A percentile compares a stretch with the other conserved stretches of the same genome.
Conservation (phyloP, 2,888 invertebrate species). For the Chymomyza procnemis region DNA sequence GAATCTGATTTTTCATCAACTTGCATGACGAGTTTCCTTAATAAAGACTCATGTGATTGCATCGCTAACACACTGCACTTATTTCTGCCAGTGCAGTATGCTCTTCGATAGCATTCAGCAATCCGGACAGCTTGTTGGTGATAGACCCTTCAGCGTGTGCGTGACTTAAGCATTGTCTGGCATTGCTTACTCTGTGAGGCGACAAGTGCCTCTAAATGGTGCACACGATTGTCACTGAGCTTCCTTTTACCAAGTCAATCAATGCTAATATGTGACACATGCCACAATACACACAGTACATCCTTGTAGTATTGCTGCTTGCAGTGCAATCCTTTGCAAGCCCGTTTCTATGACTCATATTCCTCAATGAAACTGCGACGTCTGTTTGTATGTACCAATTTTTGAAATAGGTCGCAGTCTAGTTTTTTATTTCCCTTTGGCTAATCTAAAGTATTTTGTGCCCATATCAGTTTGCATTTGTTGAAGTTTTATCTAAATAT, state of each 20-base stretch:
- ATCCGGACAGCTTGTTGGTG: not conserved
- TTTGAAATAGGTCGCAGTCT: constrained; percentile 59
- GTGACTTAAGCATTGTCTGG: not conserved
- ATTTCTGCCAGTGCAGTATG: not conserved
- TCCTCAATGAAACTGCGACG: too few relatives aligned
- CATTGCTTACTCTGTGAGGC: not conserved
- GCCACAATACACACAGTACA: not conserved
- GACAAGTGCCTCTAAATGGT: constrained; percentile 48
- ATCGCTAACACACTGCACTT: too few relatives aligned
- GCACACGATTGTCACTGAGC: constrained; percentile 35
- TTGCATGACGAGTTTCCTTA: too few relatives aligned
- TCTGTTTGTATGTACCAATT: constrained; percentile 4
- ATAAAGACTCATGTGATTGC: too few relatives aligned
- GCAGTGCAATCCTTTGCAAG: not conserved
- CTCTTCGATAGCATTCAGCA: not conserved
- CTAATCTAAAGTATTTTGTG: constrained; percentile 59
- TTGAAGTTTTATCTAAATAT: constrained; percentile 65
- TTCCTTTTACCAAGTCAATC: constrained; percentile 53
- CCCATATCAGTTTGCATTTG: constrained; percentile 56
- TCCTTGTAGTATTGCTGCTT: not conserved
- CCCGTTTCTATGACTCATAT: not conserved
- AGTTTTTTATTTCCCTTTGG: constrained; percentile 15
- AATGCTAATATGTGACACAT: constrained; percentile 45
- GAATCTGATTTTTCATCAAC: too few relatives aligned
- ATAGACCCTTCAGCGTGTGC: not conserved